Evolutionary conservation across 2,888 invertebrate species (phyloP), one percentile per base, ranked within the genome.

Genomic region (Acleris literana): DNA sequence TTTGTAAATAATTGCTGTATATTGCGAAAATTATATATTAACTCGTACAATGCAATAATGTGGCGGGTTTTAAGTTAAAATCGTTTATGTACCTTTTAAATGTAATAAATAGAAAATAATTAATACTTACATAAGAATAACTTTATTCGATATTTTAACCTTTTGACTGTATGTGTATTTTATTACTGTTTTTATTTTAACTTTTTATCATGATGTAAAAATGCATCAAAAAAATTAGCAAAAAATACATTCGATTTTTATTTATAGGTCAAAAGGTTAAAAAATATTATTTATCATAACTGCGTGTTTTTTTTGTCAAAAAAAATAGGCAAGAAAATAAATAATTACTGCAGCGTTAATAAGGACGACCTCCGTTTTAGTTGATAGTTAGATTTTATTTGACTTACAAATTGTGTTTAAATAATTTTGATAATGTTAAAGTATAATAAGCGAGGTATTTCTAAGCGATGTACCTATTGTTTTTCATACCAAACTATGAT

Each of bases 1-100:
- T 22, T 54, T 67, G 67, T 67, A 67, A 58, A 66, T 66, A 66
- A 39, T 46, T 53, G 66, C 66, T 66, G 66, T 66, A 66, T 66
- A 66, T 68, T 68, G 65, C 60, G 46, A 62, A 53, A 52, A 61
- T 49, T 66, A 59, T 66, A 48, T 59, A 62, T 59, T 43, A 53
- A 53, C 39, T 39, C 39, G 39, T 39, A 13, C 13, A 22, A 53
- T 56, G 51, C 51, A 52, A 59, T 46, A 52, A 16, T 33, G 62
- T 57, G 57, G 57, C 57, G 56, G 62, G 61, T 62, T 62, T 20
- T 44, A 52, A 51, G 43, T 22, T 61, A 61, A 61, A 43, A 46
- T 46, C 5, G 29, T 51, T n/a, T 22, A 55, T 22, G 58, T 64
- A 64, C 64, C 64, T 64, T 64, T 17, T 20, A 55, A 7, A 49